Evolutionary conservation across 2,888 invertebrate species (phyloP), one percentile per base, ranked within the genome.

Genomic region (Rhingia rostrata): DNA sequence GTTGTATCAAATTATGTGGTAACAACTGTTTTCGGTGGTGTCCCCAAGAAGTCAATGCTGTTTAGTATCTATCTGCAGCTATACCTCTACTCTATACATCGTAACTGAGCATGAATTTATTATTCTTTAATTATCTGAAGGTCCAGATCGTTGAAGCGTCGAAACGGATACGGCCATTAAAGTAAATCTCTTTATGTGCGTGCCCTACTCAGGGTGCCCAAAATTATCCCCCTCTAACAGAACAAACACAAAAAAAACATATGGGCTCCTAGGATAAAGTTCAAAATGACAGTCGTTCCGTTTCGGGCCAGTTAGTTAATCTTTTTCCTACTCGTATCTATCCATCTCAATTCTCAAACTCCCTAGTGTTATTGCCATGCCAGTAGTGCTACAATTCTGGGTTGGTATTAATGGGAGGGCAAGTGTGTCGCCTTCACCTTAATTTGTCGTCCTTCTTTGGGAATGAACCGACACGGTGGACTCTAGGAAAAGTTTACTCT

Each of bases 181-280:
- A 82, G 78, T 83, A 83, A 83, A 83, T 83, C 82, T 81, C 78
- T 51, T 73, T 56, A 78, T 67, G 61, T 78, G 77, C 67, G 78
- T 82, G 82, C 14, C 72, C 72, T 70, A 39, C 67, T 74, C 61
- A 35, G 22, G 49, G 54, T 49, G 32, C 12, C 22, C 47, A 58
- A 35, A 35, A 54, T 10, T 39, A 9, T 30, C n/a, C 32, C 51
- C 6, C 12, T 30, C 10, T n/a, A 10, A 61, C 69, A 45, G 7
- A 32, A 47, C 32, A 12, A 58, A 60, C 7, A 45, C n/a, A 33
- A 47, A 45, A 67, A 64, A 78, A 78, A 83, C 66, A 78, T 69
- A 78, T 67, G 79, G 78, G 73, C 64, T 51, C 69, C 33, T 39
- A 78, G 78, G 58, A 60, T 84, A 79, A 79, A 79, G 74, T 84